Evolutionary conservation across 2,888 invertebrate species (phyloP).

Genomic region (Fissipunctia ypsillon): DNA sequence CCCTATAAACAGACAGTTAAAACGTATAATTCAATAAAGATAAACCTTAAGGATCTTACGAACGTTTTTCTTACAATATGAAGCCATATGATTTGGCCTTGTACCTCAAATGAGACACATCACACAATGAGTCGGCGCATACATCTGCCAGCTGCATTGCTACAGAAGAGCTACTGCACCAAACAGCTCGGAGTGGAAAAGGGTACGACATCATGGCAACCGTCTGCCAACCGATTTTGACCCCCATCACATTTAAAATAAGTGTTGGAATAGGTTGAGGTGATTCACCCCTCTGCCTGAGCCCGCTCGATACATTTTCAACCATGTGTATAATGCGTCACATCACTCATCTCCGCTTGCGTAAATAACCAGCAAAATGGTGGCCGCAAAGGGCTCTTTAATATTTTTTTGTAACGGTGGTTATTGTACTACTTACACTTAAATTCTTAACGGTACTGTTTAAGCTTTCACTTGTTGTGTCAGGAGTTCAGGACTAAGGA

Average conservation of each 20-base stretch:
- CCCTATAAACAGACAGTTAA: not conserved
- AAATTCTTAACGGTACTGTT: not conserved
- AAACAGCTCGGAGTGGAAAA: constrained; percentile 26
- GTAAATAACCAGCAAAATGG: constrained; percentile 65
- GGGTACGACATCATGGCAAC: constrained; percentile 13
- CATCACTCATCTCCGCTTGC: constrained; percentile 51
- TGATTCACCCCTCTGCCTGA: constrained; percentile 20
- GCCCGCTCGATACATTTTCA: constrained; percentile 56
- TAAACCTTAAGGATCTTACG: not conserved
- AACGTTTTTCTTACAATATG: constrained; percentile 16
- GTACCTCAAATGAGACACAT: constrained; percentile 11
- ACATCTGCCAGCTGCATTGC: constrained; percentile 53
- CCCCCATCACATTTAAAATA: constrained; percentile 5
- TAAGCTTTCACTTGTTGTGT: not conserved
- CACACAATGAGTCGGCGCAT: constrained; percentile 19
- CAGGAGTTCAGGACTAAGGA: not conserved
- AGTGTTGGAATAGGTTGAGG: constrained; percentile 14
- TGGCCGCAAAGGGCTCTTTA: constrained; percentile 16
- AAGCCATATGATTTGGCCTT: not conserved
- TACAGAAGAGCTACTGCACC: constrained; percentile 41
- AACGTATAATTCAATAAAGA: not conserved
- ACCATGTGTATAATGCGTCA: constrained; percentile 54
- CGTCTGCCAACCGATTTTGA: constrained; percentile 24
- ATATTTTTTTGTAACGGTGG: not conserved
- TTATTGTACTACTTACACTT: not conserved